Evolutionary conservation across 37 sponge, comb jelly and placozoan genomes (phyloP), one percentile per base, ranked within the genome.

Genomic region (Agelas oroides): DNA sequence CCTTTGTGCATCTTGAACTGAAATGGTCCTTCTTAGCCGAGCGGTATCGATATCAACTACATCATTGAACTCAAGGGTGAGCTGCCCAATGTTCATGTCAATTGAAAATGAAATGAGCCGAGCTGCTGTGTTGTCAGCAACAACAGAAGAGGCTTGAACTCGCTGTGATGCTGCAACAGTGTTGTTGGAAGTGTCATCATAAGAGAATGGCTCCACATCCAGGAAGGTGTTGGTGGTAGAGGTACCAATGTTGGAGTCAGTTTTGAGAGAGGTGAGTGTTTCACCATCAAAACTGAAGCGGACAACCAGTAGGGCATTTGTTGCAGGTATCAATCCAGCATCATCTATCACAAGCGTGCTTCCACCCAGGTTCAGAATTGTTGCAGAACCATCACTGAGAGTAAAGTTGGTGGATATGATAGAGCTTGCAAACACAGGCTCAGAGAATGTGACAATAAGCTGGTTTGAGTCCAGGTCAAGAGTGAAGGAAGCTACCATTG

Each of bases 371-470:
- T 41, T 24, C 14, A 83, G 34, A 2, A 73, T 66, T 16, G 53
- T 33, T 67, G 57, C 68, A 3, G 54, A 73, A 36, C 66, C 74
- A 52, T 86, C 86, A 37, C 69, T 82, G 18, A 93, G 72, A 18
- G 53, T 54, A 46, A 89, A 89, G 37, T 40, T 77, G n/a, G 77
- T 23, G 35, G 53, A 33, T 38, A 33, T 46, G 36, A 93, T 61
- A 55, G 83, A 58, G 57, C 54, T 55, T 2, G 41, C 80, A 15
- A 62, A 55, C 30, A 97, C 81, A n/a, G 97, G 95, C 67, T 97
- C 97, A 46, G 92, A 76, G 68, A 97, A 97, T 0, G 97, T 97
- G 19, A 97, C 12, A 18, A 82, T 17, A 30, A 97, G 73, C 36
- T 70, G 52, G 57, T 91, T 92, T 21, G 78, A 19, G 70, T 89